Percentiles rank a stretch among this genome's conserved stretches.
phyloP scores from a whole-genome alignment of 2,888 invertebrate species.

The Toxonevra muliebris region DNA sequence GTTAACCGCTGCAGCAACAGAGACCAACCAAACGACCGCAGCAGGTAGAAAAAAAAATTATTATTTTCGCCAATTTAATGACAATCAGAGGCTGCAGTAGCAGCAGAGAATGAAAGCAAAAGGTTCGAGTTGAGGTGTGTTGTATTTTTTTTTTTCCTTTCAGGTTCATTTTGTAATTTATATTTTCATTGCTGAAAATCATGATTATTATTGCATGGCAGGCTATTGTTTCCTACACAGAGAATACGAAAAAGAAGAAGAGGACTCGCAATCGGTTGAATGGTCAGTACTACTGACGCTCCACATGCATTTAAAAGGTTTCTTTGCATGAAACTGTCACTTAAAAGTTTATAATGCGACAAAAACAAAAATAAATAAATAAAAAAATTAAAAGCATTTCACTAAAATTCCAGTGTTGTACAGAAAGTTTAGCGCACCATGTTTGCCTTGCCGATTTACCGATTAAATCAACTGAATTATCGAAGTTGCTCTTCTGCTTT shows the following conservation, averaged over 20 bases:
- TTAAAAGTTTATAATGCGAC: no score
- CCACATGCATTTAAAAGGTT: conserved; percentile 13
- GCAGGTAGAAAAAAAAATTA: conserved; percentile 15
- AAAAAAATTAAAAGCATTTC: no score
- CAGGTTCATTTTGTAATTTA: conserved; percentile 22
- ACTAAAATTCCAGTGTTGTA: no score
- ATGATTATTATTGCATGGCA: conserved; percentile 2
- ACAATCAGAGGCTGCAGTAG: conserved; percentile 10
- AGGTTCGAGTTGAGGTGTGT: neutral
- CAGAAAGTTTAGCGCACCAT: no score
- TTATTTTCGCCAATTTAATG: conserved; percentile 30
- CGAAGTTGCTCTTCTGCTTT: no score
- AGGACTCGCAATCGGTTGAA: no score
- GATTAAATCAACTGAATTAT: no score
- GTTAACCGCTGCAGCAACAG: neutral
- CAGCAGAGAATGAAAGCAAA: conserved; percentile 1
- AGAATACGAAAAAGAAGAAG: neutral
- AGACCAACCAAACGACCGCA: neutral
- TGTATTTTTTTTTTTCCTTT: neutral
- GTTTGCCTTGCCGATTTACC: no score
- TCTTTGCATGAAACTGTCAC: conserved; percentile 11
- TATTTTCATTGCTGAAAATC: conserved; percentile 24
- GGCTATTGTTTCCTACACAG: neutral
- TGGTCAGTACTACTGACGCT: no score
- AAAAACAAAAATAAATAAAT: no score